These are phyloP conservation scores for Nasonovia ribisnigri DNA, from an alignment of 2,888 invertebrate species.

Conservation along the genomic window DNA sequence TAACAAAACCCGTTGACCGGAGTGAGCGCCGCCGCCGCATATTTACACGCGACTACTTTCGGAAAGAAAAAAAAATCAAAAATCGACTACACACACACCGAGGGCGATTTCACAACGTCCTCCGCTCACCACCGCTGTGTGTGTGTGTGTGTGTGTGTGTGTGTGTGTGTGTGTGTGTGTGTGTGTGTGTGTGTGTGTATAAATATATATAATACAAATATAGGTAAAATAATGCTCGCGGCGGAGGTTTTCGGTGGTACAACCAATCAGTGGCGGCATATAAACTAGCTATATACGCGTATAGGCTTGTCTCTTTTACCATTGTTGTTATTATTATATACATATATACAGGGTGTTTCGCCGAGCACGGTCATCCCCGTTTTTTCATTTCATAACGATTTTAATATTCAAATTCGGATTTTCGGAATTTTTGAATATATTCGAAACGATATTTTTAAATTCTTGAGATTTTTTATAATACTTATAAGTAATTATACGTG, in stretches of 20 bases:
- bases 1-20: conserved; percentile 26
- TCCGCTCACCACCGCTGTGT: neutral
- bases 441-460: too few relatives aligned
- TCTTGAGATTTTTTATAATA: too few relatives aligned
- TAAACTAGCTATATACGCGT: conserved; percentile 13
- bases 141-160: neutral
- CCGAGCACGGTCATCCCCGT: too few relatives aligned
- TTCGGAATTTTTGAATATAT: too few relatives aligned
- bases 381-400: too few relatives aligned
- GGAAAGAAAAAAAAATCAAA: conserved; percentile 38
- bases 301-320: neutral
- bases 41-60: conserved; percentile 46
- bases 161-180: neutral
- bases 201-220: neutral
- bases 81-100: conserved; percentile 5
- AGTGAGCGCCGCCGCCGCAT: conserved; percentile 17
- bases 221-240: conserved; percentile 19
- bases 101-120: conserved; percentile 44
- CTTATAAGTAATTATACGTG: too few relatives aligned
- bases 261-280: conserved; percentile 16
- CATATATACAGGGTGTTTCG: neutral
- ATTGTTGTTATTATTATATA: neutral
- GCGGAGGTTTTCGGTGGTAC: neutral
- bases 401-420: too few relatives aligned
- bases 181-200: neutral